Conservation (phyloP, 2,113 vertebrate genomes). For the Delphinus delphis region DNA sequence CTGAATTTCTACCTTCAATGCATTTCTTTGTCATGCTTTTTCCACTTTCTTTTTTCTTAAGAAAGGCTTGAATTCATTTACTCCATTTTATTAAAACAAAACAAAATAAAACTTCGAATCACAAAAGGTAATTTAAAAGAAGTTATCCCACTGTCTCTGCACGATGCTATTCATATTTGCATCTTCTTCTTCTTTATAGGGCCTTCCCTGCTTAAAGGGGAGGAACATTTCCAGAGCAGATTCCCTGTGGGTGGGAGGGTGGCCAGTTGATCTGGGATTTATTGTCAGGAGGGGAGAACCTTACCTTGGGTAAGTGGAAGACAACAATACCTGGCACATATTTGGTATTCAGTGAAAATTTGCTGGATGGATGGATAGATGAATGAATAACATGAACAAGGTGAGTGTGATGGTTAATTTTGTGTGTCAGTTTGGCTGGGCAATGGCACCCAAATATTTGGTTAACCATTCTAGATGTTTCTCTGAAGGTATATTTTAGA, state of each 20-base stretch:
- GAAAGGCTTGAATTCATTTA: constrained; percentile 32
- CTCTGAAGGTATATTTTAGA: neutral
- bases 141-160: neutral
- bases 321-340: neutral
- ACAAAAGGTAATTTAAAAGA: constrained; percentile 26
- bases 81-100: constrained; percentile 34
- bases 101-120: neutral
- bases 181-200: neutral
- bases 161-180: neutral
- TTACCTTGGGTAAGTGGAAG: neutral
- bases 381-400: neutral
- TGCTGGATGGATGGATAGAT: neutral
- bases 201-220: neutral
- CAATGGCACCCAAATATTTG: neutral
- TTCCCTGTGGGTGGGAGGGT: neutral
- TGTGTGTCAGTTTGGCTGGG: neutral
- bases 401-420: neutral
- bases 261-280: neutral
- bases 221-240: neutral
- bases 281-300: neutral
- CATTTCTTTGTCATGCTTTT: constrained; percentile 52
- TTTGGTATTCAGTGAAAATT: neutral
- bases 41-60: constrained; percentile 26
- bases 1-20: constrained; percentile 38
- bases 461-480: neutral